Evolutionary conservation across 2,888 invertebrate species (phyloP).

Genomic region (Protula sp.): DNA sequence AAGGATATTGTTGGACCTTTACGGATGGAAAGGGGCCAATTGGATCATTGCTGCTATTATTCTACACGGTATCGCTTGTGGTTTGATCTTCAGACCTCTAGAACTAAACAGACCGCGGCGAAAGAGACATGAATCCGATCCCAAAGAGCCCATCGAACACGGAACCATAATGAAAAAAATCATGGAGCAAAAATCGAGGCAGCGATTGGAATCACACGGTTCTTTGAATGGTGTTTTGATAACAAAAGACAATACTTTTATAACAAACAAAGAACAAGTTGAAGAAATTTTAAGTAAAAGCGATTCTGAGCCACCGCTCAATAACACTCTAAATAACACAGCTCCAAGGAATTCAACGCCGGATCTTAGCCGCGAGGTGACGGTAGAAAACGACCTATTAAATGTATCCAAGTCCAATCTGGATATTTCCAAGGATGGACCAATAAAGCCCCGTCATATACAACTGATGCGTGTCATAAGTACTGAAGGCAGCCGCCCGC

Average conservation of each 20-base stretch:
- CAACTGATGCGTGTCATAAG: no score
- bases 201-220: slow-evolving; percentile 49
- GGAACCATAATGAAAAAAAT: slow-evolving; percentile 48
- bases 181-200: slow-evolving; percentile 48
- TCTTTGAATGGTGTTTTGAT: slow-evolving; percentile 52
- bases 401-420: background rate
- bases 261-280: slow-evolving; percentile 17
- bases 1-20: slow-evolving; percentile 59
- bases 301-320: background rate
- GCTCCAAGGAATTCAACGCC: no score
- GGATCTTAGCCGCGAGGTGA: no score
- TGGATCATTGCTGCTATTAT: slow-evolving; percentile 75
- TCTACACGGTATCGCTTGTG: slow-evolving; percentile 71
- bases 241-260: slow-evolving; percentile 46
- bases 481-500: background rate
- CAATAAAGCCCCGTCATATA: no score
- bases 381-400: background rate
- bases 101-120: background rate
- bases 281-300: slow-evolving; percentile 1
- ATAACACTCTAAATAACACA: background rate
- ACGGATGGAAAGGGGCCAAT: slow-evolving; percentile 72
- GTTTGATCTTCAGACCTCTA: slow-evolving; percentile 78
- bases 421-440: background rate
- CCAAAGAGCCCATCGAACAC: background rate
- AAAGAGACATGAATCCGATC: background rate